Percentiles rank a stretch among this genome's conserved stretches.
Conservation (phyloP, 2,797 vertebrate genomes). For the Trichosurus vulpecula region DNA sequence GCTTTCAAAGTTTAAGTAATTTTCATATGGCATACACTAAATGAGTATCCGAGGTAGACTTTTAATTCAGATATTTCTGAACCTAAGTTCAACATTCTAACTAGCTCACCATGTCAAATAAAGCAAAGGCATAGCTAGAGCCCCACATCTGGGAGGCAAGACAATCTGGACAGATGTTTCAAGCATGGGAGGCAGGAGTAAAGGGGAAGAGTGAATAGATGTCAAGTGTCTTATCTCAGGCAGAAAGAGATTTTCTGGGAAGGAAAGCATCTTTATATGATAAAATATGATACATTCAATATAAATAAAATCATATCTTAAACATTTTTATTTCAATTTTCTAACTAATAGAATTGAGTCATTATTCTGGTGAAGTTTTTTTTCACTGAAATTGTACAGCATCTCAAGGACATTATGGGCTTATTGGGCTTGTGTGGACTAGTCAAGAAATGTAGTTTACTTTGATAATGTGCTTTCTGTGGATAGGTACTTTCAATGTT, state of each 20-base stretch:
- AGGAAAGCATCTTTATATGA: neutral
- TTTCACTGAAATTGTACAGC: neutral
- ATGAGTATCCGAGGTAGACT: neutral
- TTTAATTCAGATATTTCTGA: neutral
- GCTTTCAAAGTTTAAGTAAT: neutral
- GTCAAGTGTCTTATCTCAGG: neutral
- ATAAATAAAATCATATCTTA: slow-evolving; percentile 3
- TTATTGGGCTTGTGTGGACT: neutral
- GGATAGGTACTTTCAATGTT: slow-evolving; percentile 16
- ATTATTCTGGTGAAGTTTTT: slow-evolving; percentile 21
- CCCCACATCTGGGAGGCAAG: neutral
- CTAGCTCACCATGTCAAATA: neutral
- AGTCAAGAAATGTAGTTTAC: neutral
- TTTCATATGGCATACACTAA: neutral
- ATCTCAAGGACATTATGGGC: slow-evolving; percentile 33
- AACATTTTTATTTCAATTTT: neutral
- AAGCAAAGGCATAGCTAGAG: neutral
- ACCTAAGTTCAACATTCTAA: neutral
- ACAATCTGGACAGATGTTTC: neutral
- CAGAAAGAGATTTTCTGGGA: neutral
- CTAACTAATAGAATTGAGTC: neutral
- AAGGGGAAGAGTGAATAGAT: neutral
- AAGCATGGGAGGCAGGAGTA: neutral
- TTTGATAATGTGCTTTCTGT: slow-evolving; percentile 14
- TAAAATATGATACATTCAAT: neutral